Evolutionary conservation across 2,888 invertebrate species (phyloP).

Genomic region (Aphrophora alni): DNA sequence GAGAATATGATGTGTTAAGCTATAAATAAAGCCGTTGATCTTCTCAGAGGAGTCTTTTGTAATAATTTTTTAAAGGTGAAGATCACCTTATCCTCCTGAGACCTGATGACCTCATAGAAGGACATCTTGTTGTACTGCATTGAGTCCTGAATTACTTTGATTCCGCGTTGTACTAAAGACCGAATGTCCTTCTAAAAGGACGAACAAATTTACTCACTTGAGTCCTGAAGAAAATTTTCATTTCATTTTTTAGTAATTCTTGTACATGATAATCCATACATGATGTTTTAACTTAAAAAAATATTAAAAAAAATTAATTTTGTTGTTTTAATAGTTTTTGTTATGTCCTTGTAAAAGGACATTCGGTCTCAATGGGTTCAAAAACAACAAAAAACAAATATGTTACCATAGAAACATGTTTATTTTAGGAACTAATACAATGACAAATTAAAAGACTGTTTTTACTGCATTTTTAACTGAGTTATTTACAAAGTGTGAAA

Average conservation of each 20-base stretch:
- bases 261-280: neutral
- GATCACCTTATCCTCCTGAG: slow-evolving; percentile 53
- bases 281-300: slow-evolving; percentile 3
- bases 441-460: too few species aligned
- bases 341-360: slow-evolving; percentile 2
- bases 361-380: slow-evolving; percentile 13
- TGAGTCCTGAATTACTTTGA: slow-evolving; percentile 10
- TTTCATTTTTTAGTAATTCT: too few species aligned
- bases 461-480: too few species aligned
- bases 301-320: too few species aligned
- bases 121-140: neutral
- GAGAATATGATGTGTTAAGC: too few species aligned
- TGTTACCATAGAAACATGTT: too few species aligned
- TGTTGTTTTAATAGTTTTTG: slow-evolving; percentile 3
- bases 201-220: slow-evolving; percentile 13
- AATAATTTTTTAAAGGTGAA: too few species aligned
- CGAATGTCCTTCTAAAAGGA: slow-evolving; percentile 45
- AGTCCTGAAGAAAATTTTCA: too few species aligned
- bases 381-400: slow-evolving; percentile 14
- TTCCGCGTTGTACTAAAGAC: slow-evolving; percentile 1
- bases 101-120: slow-evolving; percentile 44
- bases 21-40: too few species aligned
- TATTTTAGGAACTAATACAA: too few species aligned
- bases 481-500: slow-evolving; percentile 21
- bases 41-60: too few species aligned